Evolutionary conservation across 2,113 vertebrate species (phyloP).

Genomic region (Pelobates fuscus): DNA sequence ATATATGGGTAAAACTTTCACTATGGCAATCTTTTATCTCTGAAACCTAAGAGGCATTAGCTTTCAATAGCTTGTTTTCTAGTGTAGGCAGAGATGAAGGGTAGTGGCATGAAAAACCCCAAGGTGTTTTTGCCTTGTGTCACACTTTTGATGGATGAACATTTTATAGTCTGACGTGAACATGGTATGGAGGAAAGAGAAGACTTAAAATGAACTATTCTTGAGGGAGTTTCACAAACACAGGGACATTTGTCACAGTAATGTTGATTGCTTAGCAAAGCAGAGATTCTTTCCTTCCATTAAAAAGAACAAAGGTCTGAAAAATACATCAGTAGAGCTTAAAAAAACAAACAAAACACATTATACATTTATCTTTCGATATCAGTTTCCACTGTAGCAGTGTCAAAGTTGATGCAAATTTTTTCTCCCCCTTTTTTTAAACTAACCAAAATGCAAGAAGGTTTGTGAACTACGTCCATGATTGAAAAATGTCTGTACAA

Average conservation of each 20-base stretch:
- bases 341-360: neutral
- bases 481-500: too few relatives aligned
- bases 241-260: slow-evolving; percentile 39
- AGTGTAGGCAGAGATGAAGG: slow-evolving; percentile 24
- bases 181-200: slow-evolving; percentile 13
- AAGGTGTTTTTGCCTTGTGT: slow-evolving; percentile 28
- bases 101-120: slow-evolving; percentile 27
- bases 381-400: too few relatives aligned
- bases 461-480: too few relatives aligned
- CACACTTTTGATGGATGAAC: slow-evolving; percentile 42
- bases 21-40: slow-evolving; percentile 29
- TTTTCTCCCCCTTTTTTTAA: too few relatives aligned
- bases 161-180: slow-evolving; percentile 37
- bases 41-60: slow-evolving; percentile 34
- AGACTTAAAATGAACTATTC: slow-evolving; percentile 28
- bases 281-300: slow-evolving; percentile 9
- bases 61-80: slow-evolving; percentile 39
- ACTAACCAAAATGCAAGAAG: too few relatives aligned
- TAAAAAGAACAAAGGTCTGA: neutral
- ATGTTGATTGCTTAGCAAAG: slow-evolving; percentile 35
- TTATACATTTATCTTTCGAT: neutral
- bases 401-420: too few relatives aligned
- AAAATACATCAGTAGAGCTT: too few relatives aligned
- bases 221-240: neutral
- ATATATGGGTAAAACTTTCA: slow-evolving; percentile 34